Base-by-base conservation (phyloP, 2,888 invertebrate species). In the Epiblema foenella region DNA sequence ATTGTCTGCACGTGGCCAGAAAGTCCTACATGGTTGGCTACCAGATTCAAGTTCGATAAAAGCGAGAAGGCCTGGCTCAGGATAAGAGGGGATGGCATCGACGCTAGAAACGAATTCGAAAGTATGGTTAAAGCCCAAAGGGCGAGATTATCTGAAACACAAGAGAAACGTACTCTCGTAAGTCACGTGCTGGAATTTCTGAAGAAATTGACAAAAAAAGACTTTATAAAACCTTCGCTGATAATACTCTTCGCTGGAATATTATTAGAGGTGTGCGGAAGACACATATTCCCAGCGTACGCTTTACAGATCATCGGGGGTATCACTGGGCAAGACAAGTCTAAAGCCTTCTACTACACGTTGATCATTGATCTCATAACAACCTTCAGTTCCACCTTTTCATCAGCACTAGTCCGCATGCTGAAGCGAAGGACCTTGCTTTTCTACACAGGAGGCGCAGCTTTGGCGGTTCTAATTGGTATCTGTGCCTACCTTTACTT, bases 11-110 rank as follows among this genome's bases (percentile, higher is more conserved):
- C 91, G 1, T 79, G 94, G 56, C 94, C 94, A 0, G 95, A 95
- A 82, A 92, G 94, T 10, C 95, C 95, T 0, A 85, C 88, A 24
- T 95, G 95, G 94, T 77, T 95, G 56, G 82, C 94, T 0, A 85
- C 87, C 49, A 94, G 89, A 73, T 89, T 85, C 20, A 87, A 83
- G 18, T 77, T 79, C 7, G 83, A 84, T 29, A 89, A 93, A 72
- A 94, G 95, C 0, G 87, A 91, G 73, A 77, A 84, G 8, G 85
- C 93, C 0, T 93, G 95, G 29, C 86, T 88, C 60, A 94, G 91
- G 86, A 89, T 94, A 58, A 84, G 95, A 73, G 95, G 94, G 1
- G 77, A 81, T 1, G 72, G 12, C 5, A 72, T 76, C 12, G 69
- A 75, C 20, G 69, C 79, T 0, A 69, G 49, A 20, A 74, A 59